Evolutionary conservation across 2,113 vertebrate species (phyloP), one percentile per base, ranked within the genome.

Genomic region (Tetrax tetrax): DNA sequence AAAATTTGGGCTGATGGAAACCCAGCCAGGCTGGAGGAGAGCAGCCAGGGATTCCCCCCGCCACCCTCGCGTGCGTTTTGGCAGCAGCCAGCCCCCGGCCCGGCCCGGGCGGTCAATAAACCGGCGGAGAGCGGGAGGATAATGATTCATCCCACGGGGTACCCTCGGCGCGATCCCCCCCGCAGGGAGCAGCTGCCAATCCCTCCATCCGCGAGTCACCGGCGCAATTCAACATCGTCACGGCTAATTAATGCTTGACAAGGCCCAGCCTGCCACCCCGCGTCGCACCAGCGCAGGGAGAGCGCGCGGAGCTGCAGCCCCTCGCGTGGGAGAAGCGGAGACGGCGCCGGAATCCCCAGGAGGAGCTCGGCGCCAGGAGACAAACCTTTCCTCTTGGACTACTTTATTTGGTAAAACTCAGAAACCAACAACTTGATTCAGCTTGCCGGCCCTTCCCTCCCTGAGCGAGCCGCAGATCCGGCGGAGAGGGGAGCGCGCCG

Each of bases 331-430:
- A 41, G 41, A 41, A 41, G 41, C 41, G 41, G 41, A 41, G 41
- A 41, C 41, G 13, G 41, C 13, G 41, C 12, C 41, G 41, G 3
- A 23, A 51, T 43, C 37, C 27, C 31, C 35, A 10, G 1, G 50
- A 50, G 79, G 65, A 64, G 60, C 91, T 29, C 63, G 28, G 83
- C 7, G 9, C 41, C 45, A 61, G 50, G 37, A 80, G 71, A 47
- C 6, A 3, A 31, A 71, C 37, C 60, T 66, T 96, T 96, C 93
- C 90, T 97, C 95, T 96, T 91, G 95, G 96, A 96, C 94, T 98
- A 98, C 97, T 98, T 98, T 98, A 98, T 98, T 98, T 98, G 98
- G 97, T 98, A 98, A 97, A 98, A 98, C 95, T 97, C 95, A 57
- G 77, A 97, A 97, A 95, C 80, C 97, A 96, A 78, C 93, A 93